Conservation (phyloP, 2,113 vertebrate genomes). For the Aspiorhynchus laticeps region DNA sequence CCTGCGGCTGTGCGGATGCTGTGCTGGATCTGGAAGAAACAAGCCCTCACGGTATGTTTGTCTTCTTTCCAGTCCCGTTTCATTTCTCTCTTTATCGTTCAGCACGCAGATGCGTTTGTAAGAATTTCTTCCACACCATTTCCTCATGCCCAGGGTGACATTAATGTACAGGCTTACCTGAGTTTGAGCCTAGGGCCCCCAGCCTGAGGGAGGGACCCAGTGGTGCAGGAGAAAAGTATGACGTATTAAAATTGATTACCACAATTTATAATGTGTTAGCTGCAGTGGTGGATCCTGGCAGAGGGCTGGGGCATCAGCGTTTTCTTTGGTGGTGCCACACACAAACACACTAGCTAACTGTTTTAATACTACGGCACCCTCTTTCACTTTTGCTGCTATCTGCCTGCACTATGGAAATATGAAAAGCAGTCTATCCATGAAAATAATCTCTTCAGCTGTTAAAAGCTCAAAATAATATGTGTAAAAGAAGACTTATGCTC, state of each 20-base stretch:
- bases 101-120: neutral
- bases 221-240: neutral
- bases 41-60: neutral
- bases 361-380: neutral
- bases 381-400: neutral
- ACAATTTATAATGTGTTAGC: conserved; percentile 10
- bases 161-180: neutral
- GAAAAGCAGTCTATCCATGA: neutral
- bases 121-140: neutral
- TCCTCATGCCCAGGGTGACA: neutral
- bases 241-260: neutral
- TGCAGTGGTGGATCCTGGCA: neutral
- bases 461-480: neutral
- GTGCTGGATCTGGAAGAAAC: neutral
- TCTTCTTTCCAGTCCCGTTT: neutral
- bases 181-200: neutral
- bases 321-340: neutral
- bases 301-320: neutral
- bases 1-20: conserved; percentile 39
- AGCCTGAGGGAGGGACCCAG: neutral
- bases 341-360: neutral
- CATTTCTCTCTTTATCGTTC: neutral
- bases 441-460: neutral
- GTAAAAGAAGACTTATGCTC: neutral
- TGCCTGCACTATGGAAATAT: neutral